Evolutionary conservation across 2,888 invertebrate species (phyloP).

Genomic region (Drosophila tanythrix): DNA sequence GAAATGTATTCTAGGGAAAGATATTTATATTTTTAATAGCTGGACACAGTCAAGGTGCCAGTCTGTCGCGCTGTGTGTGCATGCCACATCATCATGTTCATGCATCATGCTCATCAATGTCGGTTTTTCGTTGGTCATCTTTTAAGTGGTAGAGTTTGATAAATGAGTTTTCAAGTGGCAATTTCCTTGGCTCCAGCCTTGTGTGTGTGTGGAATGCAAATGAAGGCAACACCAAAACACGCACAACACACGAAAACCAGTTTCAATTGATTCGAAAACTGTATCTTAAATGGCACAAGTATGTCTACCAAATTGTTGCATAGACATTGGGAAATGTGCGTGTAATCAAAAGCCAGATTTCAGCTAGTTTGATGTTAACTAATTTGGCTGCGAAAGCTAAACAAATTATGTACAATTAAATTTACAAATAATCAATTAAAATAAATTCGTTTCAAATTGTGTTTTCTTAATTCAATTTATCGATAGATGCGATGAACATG

Average conservation of each 20-base stretch:
- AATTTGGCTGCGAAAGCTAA: not conserved
- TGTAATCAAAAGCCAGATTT: not conserved
- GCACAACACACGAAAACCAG: slow-evolving; percentile 14
- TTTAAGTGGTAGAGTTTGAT: slow-evolving; percentile 51
- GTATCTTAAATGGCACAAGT: not conserved
- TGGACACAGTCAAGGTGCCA: slow-evolving; percentile 16
- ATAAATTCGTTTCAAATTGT: not conserved
- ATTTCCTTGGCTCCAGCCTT: slow-evolving; percentile 46
- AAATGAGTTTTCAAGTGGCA: slow-evolving; percentile 66
- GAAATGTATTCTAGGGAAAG: slow-evolving; percentile 28
- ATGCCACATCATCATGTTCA: slow-evolving; percentile 24
- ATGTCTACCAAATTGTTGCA: not conserved
- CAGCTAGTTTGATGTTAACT: not conserved
- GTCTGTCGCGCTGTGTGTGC: not conserved
- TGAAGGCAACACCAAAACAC: slow-evolving; percentile 11
- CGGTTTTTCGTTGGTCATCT: slow-evolving; percentile 30
- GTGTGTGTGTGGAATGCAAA: slow-evolving; percentile 12
- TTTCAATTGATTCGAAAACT: slow-evolving; percentile 23
- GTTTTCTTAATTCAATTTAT: too few species aligned
- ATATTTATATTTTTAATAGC: slow-evolving; percentile 39
- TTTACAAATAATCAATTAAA: not conserved
- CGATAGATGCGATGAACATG: not conserved
- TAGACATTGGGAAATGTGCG: not conserved
- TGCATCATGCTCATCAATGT: slow-evolving; percentile 48
- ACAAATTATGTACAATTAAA: not conserved